Percentiles rank a stretch among this genome's conserved stretches.
phyloP scores from a whole-genome alignment of 2,888 invertebrate genomes.

The Dioctria rufipes region DNA sequence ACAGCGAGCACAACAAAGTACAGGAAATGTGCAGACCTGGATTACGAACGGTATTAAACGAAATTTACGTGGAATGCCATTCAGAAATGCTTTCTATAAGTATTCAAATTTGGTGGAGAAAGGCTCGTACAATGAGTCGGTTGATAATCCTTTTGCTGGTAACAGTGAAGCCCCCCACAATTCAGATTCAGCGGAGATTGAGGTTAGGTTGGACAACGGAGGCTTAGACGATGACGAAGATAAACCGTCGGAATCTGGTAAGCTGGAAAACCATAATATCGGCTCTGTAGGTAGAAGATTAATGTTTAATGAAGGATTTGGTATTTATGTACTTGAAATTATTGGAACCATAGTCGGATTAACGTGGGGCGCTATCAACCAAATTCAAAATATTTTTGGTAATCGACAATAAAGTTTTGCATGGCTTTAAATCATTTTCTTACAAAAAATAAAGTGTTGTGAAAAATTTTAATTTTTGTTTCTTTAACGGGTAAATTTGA shows the following conservation, averaged over 20 bases:
- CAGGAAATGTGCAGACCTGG: slow-evolving; percentile 14
- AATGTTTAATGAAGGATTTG: slow-evolving; percentile 57
- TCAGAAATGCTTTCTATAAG: slow-evolving; percentile 56
- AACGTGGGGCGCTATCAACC: slow-evolving; percentile 60
- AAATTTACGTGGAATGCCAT: slow-evolving; percentile 45
- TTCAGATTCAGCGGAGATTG: slow-evolving; percentile 7
- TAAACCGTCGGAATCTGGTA: slow-evolving; percentile 14
- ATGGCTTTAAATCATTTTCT: no score
- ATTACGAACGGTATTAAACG: slow-evolving; percentile 27
- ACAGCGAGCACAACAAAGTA: background rate
- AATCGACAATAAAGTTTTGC: slow-evolving; percentile 2
- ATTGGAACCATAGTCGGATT: slow-evolving; percentile 60
- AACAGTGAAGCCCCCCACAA: slow-evolving; percentile 2
- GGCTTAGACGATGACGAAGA: slow-evolving; percentile 39
- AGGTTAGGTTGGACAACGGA: slow-evolving; percentile 8
- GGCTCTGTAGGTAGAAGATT: background rate
- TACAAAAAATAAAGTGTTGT: no score
- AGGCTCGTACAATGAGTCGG: slow-evolving; percentile 35
- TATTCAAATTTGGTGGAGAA: slow-evolving; percentile 52
- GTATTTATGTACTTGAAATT: slow-evolving; percentile 61
- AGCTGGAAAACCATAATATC: background rate
- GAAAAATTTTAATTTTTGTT: no score
- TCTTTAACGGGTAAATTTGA: no score
- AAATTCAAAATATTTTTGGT: slow-evolving; percentile 57
- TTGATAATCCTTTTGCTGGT: slow-evolving; percentile 15